These are phyloP conservation scores for Struthio camelus DNA, from an alignment of 2,113 vertebrate species.

Conservation along the genomic window DNA sequence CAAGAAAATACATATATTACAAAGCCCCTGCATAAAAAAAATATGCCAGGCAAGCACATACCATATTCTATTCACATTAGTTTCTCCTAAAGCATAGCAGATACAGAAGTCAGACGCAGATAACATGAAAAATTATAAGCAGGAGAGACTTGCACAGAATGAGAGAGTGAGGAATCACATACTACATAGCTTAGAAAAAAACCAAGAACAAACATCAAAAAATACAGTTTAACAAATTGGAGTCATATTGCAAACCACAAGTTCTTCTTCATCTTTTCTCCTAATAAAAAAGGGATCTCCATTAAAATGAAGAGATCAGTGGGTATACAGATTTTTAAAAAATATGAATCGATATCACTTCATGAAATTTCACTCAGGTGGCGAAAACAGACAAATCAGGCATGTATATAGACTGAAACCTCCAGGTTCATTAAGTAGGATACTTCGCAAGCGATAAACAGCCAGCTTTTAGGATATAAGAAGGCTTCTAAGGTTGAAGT, in stretches of 20 bases:
- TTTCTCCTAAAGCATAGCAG: neutral
- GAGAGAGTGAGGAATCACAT: neutral
- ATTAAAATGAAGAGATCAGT: neutral
- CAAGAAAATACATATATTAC: neutral
- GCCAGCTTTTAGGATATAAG: neutral
- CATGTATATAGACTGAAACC: neutral
- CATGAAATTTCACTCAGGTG: neutral
- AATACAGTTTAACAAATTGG: too few species aligned
- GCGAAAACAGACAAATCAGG: neutral
- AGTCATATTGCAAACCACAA: too few species aligned
- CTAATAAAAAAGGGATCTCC: neutral
- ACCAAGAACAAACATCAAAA: neutral
- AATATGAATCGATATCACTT: neutral
- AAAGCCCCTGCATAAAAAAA: neutral
- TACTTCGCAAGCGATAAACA: neutral
- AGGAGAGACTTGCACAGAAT: neutral
- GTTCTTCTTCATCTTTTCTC: neutral
- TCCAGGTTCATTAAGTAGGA: neutral
- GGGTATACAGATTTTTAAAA: neutral
- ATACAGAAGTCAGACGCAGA: neutral
- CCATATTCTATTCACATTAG: neutral
- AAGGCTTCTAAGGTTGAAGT: neutral
- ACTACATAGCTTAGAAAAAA: neutral
- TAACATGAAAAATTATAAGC: neutral
- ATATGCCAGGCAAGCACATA: neutral